These are phyloP conservation scores for Marmota flaviventris DNA, from an alignment of 2,113 vertebrate genomes.

Conservation along the genomic window DNA sequence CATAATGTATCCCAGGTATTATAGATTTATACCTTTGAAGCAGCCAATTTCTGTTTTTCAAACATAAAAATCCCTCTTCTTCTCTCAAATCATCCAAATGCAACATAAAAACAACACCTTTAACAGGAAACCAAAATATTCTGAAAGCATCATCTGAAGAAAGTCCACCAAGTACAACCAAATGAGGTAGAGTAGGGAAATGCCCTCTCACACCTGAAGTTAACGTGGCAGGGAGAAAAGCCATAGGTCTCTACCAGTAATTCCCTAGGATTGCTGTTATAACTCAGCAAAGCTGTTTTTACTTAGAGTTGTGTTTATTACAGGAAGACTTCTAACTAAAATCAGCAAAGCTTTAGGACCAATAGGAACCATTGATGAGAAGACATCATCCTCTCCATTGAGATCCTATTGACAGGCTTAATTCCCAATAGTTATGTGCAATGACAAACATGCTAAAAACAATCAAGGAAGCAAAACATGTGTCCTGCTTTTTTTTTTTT, in stretches of 20 bases:
- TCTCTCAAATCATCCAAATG: background rate
- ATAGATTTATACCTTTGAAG: background rate
- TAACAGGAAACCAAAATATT: background rate
- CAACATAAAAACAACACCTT: background rate
- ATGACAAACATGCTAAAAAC: too few relatives aligned
- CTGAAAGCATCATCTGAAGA: background rate
- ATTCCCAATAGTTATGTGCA: background rate
- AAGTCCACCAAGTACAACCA: background rate
- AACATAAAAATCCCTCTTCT: background rate
- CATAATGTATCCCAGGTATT: background rate
- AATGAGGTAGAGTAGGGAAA: background rate
- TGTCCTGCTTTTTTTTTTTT: background rate
- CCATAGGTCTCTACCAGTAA: rapidly evolving
- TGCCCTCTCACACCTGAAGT: background rate
- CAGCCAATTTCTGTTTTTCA: background rate
- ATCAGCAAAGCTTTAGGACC: background rate
- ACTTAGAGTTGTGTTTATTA: background rate
- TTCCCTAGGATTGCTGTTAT: background rate
- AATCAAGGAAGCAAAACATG: background rate
- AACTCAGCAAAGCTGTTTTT: background rate
- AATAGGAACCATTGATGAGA: background rate
- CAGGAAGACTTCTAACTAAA: background rate
- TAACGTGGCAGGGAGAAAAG: rapidly evolving
- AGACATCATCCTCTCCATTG: background rate
- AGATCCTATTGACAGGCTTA: background rate